Evolutionary conservation across 1,140 invertebrate species (phyloP).

Genomic region (Zaprionus kolodkinae): DNA sequence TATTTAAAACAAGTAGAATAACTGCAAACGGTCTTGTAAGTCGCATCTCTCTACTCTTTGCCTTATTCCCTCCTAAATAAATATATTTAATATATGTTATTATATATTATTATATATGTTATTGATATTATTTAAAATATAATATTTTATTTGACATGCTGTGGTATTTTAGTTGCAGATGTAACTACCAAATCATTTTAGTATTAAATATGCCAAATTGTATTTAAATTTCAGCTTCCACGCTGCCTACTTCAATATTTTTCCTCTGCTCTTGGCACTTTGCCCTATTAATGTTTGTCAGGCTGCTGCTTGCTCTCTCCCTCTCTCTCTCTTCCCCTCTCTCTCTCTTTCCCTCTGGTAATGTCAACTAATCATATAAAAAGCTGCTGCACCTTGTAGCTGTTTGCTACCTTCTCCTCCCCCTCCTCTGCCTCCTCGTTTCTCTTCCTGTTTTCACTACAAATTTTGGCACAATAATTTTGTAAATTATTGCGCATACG

Average conservation of each 20-base stretch:
- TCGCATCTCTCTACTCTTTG: too few species aligned
- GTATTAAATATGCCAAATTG: not conserved
- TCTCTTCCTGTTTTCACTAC: conserved; percentile 19
- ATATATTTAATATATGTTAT: too few species aligned
- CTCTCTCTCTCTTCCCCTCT: not conserved
- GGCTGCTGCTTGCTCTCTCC: conserved; percentile 19
- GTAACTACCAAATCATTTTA: too few species aligned
- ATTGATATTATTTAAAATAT: too few species aligned
- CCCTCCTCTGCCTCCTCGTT: conserved; percentile 18
- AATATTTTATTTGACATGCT: too few species aligned
- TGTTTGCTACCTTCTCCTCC: conserved; percentile 9
- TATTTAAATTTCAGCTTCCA: not conserved
- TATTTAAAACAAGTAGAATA: too few species aligned
- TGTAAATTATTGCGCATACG: conserved; percentile 76
- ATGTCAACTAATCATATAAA: conserved; percentile 79
- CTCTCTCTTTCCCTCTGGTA: conserved; percentile 17
- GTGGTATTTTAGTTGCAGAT: too few species aligned
- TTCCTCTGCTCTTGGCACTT: conserved; percentile 21
- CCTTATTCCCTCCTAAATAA: too few species aligned
- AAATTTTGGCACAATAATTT: conserved; percentile 65
- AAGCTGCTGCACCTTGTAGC: conserved; percentile 40
- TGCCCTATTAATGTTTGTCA: conserved; percentile 14
- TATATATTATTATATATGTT: too few species aligned
- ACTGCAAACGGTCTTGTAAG: too few species aligned
- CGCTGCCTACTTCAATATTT: conserved; percentile 37